Evolutionary conservation across 2,888 invertebrate genomes (phyloP), one percentile per base, ranked within the genome.

Genomic region (Halictus quadricinctus): DNA sequence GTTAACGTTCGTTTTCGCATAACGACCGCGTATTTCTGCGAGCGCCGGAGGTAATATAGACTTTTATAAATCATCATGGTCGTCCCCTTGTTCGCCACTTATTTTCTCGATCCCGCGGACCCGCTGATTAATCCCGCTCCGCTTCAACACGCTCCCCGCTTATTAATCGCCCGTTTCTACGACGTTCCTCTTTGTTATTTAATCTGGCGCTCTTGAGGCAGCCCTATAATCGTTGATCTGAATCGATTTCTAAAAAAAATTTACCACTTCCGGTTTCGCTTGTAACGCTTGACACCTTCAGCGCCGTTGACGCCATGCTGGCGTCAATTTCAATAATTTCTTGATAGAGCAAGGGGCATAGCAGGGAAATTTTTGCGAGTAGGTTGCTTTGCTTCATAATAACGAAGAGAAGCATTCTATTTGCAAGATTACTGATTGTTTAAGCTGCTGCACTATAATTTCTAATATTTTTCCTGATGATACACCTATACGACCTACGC

Each of bases 1-100:
- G 43, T 72, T 81, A 76, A 58, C 79, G 76, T 81, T 83, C 77
- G 80, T 84, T 88, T 86, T 77, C 80, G 73, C 50, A 29, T 77
- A 25, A 54, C 50, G 69, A 60, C 43, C 79, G 64, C 64, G 64
- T 75, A 81, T 58, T 66, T 64, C 76, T 58, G 60, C 60, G 21
- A 13, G 36, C 36, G 41, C 13, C 46, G 66, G 46, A 64, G 21
- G 64, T 15, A 36, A 36, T 29, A 78, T 7, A 46, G 18, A 60
- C 73, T 75, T 75, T 76, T 76, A 69, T 69, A 80, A 79, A 79
- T 78, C 18, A 58, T 46, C 58, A 25, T 13, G 25, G n/a, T 25
- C n/a, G 50, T 43, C n/a, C 72, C 43, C 48, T 48, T 41, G 72
- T 64, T 72, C 43, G 46, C 72, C 46, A 25, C 48, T 29, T 50